A percentile compares a stretch with the other conserved stretches of the same genome.
phyloP scores from a whole-genome alignment of 2,888 invertebrate species.

The Odontocerum albicorne region DNA sequence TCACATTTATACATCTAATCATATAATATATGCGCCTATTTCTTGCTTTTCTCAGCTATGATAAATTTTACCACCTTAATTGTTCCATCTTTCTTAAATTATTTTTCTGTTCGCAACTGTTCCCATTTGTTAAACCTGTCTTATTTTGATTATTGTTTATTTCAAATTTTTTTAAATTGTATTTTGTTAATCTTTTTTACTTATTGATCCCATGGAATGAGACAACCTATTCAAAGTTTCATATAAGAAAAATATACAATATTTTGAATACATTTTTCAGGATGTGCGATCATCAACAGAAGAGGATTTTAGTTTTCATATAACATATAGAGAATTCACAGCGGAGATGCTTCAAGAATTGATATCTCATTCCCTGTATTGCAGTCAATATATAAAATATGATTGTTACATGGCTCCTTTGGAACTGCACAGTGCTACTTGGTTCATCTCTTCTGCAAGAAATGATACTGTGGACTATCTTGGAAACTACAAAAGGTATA shows the following conservation, averaged over 20 bases:
- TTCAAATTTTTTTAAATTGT: no score
- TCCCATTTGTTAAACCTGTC: no score
- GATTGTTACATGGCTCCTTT: conserved; percentile 88
- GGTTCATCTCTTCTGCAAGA: conserved; percentile 81
- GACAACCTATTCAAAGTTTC: not conserved
- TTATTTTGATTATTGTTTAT: no score
- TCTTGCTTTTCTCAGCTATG: no score
- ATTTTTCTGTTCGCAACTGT: no score
- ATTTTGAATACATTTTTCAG: no score
- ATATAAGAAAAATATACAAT: not conserved
- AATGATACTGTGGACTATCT: conserved; percentile 81
- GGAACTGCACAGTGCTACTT: conserved; percentile 83
- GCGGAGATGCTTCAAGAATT: conserved; percentile 90
- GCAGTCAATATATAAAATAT: conserved; percentile 86
- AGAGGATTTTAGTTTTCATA: conserved; percentile 80
- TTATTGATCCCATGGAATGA: not conserved
- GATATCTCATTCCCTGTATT: conserved; percentile 86
- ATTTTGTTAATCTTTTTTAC: no score
- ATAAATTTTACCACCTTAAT: no score
- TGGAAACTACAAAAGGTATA: conserved; percentile 80
- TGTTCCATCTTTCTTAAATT: no score
- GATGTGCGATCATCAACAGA: conserved; percentile 80
- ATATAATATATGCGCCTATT: no score
- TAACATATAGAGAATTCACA: conserved; percentile 86
- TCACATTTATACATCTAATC: no score